Percentiles rank a stretch among this genome's conserved stretches.
Conservation (phyloP, 2,797 vertebrate genomes). For the Cynodonichthys magdalenae region DNA sequence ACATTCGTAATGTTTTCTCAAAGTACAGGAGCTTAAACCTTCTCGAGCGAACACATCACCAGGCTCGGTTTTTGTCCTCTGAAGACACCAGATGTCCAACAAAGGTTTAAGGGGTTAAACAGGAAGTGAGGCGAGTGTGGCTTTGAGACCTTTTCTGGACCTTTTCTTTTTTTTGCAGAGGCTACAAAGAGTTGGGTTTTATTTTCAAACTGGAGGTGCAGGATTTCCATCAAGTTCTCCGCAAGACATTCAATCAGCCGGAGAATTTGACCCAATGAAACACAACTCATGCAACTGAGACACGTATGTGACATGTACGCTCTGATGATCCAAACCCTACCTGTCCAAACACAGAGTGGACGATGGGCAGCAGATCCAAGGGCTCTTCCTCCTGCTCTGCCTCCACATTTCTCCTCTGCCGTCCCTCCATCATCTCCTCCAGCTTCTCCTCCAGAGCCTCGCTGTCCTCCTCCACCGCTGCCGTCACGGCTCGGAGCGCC, state of each 20-base stretch:
- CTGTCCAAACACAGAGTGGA: conserved; percentile 81
- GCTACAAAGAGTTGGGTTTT: conserved; percentile 29
- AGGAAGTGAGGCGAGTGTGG: not conserved
- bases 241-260: conserved; percentile 53
- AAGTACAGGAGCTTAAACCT: conserved; percentile 64
- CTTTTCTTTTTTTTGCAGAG: too few species aligned
- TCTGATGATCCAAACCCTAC: conserved; percentile 58
- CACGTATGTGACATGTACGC: not conserved
- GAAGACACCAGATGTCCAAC: conserved; percentile 1
- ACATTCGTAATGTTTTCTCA: conserved; percentile 56
- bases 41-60: conserved; percentile 34
- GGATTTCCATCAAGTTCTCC: conserved; percentile 47
- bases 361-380: conserved; percentile 72
- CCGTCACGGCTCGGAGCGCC: not conserved
- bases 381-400: conserved; percentile 49
- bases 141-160: not conserved
- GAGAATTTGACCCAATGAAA: conserved; percentile 45
- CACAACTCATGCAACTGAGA: not conserved
- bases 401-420: conserved; percentile 40
- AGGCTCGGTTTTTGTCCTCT: conserved; percentile 8
- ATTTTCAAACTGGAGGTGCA: conserved; percentile 47
- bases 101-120: conserved; percentile 20
- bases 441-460: conserved; percentile 49
- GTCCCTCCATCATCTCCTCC: conserved; percentile 69
- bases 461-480: conserved; percentile 25